Conservation (phyloP, 2,113 vertebrate genomes). For the Nanger granti region DNA sequence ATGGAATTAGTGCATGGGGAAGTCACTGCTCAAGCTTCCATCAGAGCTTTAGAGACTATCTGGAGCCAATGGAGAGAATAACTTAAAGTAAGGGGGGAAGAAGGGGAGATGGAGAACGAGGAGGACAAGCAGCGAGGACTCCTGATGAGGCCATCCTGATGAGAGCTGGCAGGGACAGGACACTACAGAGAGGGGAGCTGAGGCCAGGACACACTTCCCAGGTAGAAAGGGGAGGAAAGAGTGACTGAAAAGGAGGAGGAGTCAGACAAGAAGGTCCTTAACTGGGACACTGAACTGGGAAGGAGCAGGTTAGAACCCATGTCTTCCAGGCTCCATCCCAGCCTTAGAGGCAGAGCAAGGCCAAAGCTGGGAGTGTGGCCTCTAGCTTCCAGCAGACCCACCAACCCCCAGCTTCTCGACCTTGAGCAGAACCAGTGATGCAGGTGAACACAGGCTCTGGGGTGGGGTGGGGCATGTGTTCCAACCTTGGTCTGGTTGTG, state of each 20-base stretch:
- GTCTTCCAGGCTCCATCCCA: neutral
- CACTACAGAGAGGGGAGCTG: accelerated
- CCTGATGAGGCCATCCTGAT: neutral
- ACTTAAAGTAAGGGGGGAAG: no score
- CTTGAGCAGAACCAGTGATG: no score
- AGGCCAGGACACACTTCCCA: neutral
- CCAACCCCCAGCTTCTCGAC: accelerated
- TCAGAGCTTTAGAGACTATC: neutral
- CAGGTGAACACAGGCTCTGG: neutral
- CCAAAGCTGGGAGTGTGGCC: accelerated
- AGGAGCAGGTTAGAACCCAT: no score
- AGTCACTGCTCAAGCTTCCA: neutral
- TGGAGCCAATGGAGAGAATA: neutral
- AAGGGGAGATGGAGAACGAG: accelerated
- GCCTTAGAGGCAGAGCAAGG: neutral
- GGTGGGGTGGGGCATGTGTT: accelerated
- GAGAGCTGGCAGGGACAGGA: neutral
- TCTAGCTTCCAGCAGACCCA: neutral
- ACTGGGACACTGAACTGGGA: neutral
- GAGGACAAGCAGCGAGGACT: neutral
- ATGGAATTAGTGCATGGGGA: accelerated
- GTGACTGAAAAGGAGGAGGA: neutral
- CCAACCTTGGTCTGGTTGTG: no score
- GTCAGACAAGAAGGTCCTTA: neutral
- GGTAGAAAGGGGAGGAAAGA: neutral